phyloP scores from a whole-genome alignment of 2,113 vertebrate genomes.

The Anarrhichthys ocellatus region DNA sequence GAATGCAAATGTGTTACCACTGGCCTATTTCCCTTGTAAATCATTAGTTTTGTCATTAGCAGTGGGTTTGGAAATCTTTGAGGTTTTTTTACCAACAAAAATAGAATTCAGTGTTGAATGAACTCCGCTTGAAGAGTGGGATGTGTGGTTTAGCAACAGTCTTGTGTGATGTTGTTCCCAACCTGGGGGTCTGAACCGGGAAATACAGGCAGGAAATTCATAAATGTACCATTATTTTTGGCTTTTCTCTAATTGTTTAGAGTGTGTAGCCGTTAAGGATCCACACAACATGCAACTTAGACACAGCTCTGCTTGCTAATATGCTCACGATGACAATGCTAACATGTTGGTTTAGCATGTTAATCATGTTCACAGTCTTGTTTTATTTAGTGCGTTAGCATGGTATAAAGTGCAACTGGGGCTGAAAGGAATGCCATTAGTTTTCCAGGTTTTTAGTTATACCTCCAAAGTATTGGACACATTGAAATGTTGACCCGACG shows the following conservation, averaged over 20 bases:
- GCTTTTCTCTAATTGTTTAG: background rate
- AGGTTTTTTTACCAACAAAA: background rate
- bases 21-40: constrained; percentile 47
- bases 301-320: background rate
- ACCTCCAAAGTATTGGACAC: background rate
- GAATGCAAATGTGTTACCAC: constrained; percentile 46
- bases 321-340: background rate
- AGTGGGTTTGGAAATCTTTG: constrained; percentile 29
- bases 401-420: background rate
- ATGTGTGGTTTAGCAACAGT: background rate
- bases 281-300: background rate
- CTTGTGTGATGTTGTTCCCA: background rate
- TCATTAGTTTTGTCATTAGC: constrained; percentile 22
- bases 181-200: background rate
- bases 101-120: constrained; percentile 6
- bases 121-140: background rate
- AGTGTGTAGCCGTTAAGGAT: background rate
- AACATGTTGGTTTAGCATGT: background rate
- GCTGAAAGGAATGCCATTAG: background rate
- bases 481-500: background rate
- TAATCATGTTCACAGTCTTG: background rate
- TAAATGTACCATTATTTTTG: background rate
- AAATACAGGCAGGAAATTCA: background rate
- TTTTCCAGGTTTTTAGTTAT: background rate
- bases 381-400: background rate